Base-by-base conservation (phyloP, 2,888 invertebrate genomes). In the Disparrhopalites patrizii region DNA sequence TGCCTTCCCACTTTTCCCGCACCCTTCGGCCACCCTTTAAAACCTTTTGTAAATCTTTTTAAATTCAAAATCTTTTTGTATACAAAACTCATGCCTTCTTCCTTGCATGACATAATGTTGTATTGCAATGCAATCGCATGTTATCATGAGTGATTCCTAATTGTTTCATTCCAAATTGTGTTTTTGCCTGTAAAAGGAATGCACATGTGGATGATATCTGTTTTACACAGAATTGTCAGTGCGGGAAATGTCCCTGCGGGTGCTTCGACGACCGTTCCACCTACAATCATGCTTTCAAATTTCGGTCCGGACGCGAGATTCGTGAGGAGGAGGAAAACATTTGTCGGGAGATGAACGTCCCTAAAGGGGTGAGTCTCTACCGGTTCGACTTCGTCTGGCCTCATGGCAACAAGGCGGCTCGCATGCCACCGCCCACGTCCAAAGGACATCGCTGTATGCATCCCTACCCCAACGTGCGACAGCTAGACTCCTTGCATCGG, bases 1-100 rank as follows among this genome's bases (percentile, higher is more conserved):
- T 73, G 73, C 43, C 60, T 67, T 2, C 70, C 73, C 2, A 60
- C 67, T 54, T 73, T 73, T 51, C 67, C 70, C 2, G 51, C 67
- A 3, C 73, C 73, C 10, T 72, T 68, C 40, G 73, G 73, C 15
- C 51, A 70, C 61, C 71, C 73, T 2, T 54, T 73, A 5, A 73
- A 73, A 38, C 73, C 72, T 8, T 70, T 65, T 30, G 64, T 68
- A 64, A 60, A 15, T n/a, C n/a, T n/a, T n/a, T n/a, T n/a, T n/a
- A n/a, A n/a, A n/a, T n/a, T n/a, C n/a, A n/a, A n/a, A n/a, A n/a
- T n/a, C n/a, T n/a, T n/a, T n/a, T n/a, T n/a, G n/a, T n/a, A n/a
- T n/a, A n/a, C n/a, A n/a, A n/a, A n/a, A n/a, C n/a, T n/a, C n/a
- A n/a, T n/a, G n/a, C n/a, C n/a, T n/a, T n/a, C n/a, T n/a, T n/a